Base-by-base conservation (phyloP, 2,888 invertebrate species). In the Eustalomyia histrio region DNA sequence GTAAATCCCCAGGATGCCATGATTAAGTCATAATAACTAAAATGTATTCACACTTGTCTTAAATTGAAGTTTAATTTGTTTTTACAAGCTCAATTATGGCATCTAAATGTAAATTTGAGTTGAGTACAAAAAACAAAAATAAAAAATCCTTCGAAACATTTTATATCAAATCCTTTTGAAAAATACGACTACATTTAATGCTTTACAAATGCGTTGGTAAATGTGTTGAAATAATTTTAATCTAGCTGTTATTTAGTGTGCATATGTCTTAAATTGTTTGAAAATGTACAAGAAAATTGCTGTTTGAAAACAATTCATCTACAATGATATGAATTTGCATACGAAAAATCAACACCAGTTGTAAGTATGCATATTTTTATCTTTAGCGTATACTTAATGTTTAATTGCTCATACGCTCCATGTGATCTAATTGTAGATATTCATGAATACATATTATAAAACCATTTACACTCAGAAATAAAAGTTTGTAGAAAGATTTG, bases 1-100 rank as follows among this genome's bases (percentile, higher is more conserved):
- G 18, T 16, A 69, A 76, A 75, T 83, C 83, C 82, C 80, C 80
- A 61, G 76, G 73, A 83, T 72, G 80, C 75, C 69, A 83, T 81
- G 83, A 83, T 83, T 81, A 83, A 83, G 80, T 80, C 73, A 80
- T 84, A 80, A 83, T 61, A 76, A 73, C 60, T 35, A 61, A 43
- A 72, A 58, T 65, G 69, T 68, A 57, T 78, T 81, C 76, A 76
- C 83, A 80, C 80, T 80, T 83, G 80, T 73, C 74, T 80, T 76
- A 85, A 88, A 88, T 88, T 85, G 85, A 85, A 89, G 87, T 89
- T 88, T 88, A 88, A 89, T 88, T 88, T 88, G 86, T 88, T 89
- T 89, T 89, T 86, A 88, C 89, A 84, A 84, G 84, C 83, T 83
- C 85, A 84, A 85, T 85, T 85, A 84, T 83, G 85, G 83, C 79